phyloP scores from a whole-genome alignment of 2,797 vertebrate genomes.

The Bradypus variegatus region DNA sequence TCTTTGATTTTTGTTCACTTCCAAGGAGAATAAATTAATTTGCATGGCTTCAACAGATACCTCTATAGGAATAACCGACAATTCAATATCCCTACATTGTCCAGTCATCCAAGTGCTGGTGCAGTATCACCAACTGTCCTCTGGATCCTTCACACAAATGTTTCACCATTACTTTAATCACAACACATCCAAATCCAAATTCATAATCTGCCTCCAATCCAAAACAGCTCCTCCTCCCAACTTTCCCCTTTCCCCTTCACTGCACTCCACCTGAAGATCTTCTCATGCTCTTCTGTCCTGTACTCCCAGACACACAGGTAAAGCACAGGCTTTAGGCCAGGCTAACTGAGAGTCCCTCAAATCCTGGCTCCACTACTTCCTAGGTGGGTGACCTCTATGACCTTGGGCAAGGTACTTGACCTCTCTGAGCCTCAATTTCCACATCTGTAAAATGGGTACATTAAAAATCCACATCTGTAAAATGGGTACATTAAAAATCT shows the following conservation, averaged over 20 bases:
- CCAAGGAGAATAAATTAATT: neutral
- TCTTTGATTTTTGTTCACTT: constrained; percentile 34
- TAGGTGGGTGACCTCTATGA: neutral
- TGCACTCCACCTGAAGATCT: neutral
- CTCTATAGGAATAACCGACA: neutral
- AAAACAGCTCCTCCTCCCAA: constrained; percentile 7
- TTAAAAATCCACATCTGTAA: constrained; percentile 15
- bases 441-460: neutral
- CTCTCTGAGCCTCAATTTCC: neutral
- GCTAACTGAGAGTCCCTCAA: constrained; percentile 9
- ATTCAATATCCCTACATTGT: neutral
- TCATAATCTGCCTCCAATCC: neutral
- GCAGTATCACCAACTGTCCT: neutral
- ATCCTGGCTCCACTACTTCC: neutral
- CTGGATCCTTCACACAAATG: neutral
- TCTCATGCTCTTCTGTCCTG: neutral
- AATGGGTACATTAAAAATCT: neutral
- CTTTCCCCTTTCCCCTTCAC: neutral
- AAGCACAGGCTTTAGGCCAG: neutral
- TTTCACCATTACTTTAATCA: constrained; percentile 11
- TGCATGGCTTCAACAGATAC: neutral
- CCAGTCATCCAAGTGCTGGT: neutral
- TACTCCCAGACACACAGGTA: neutral
- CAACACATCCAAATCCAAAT: neutral
- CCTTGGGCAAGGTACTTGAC: neutral